These are phyloP conservation scores for Elgaria multicarinata DNA, from an alignment of 2,113 vertebrate species.

Conservation along the genomic window DNA sequence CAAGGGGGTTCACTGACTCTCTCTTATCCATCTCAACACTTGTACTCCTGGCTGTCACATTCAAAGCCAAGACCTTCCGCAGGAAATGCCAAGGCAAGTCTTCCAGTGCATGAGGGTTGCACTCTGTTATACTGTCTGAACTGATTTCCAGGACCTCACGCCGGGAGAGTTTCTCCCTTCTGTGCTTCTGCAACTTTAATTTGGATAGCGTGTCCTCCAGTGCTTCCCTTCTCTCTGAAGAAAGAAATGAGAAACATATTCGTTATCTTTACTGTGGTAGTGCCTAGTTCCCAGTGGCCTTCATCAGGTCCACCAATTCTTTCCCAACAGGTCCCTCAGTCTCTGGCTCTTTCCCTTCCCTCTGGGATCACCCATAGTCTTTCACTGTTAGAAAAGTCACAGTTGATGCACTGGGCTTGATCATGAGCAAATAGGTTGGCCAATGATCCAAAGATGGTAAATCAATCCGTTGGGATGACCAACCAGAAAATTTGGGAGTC, in stretches of 20 bases:
- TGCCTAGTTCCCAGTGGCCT: too few relatives aligned
- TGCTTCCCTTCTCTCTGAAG: background rate
- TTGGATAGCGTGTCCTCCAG: background rate
- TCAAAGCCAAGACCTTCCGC: slow-evolving; percentile 23
- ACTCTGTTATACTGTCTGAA: background rate
- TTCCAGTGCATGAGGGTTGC: background rate
- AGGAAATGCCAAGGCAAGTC: slow-evolving; percentile 6
- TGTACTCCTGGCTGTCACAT: slow-evolving; percentile 52
- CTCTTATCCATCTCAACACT: background rate
- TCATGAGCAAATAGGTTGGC: too few relatives aligned
- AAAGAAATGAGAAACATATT: background rate
- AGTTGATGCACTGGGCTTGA: too few relatives aligned
- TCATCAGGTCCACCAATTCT: too few relatives aligned
- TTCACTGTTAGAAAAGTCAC: too few relatives aligned
- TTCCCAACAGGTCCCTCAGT: too few relatives aligned
- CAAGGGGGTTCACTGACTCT: slow-evolving; percentile 81
- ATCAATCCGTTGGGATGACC: too few relatives aligned
- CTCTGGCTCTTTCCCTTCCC: too few relatives aligned
- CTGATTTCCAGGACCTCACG: slow-evolving; percentile 1
- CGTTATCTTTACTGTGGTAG: background rate
- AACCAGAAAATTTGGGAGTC: too few relatives aligned
- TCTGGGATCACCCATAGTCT: too few relatives aligned
- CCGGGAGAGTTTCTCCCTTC: background rate
- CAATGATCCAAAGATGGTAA: too few relatives aligned
- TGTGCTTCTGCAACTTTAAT: background rate